Evolutionary conservation across 2,888 invertebrate genomes (phyloP).

Genomic region (Eilema caniola): DNA sequence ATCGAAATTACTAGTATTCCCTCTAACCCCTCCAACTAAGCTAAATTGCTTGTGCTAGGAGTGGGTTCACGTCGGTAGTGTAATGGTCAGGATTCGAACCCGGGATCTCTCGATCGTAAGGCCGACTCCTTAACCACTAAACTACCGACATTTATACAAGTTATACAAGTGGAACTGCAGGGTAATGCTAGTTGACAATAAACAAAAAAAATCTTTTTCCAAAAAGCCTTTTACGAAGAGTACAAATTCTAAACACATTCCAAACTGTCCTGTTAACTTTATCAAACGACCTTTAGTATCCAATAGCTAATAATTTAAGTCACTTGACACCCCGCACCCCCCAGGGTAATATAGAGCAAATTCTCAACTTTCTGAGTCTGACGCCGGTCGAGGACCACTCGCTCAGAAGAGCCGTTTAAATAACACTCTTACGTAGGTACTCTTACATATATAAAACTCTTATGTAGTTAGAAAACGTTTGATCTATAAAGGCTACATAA

Average conservation of each 20-base stretch:
- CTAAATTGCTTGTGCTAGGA: too few relatives aligned
- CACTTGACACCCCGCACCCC: conserved; percentile 8
- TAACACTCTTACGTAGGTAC: conserved; percentile 8
- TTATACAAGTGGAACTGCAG: too few relatives aligned
- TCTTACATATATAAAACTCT: too few relatives aligned
- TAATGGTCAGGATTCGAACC: too few relatives aligned
- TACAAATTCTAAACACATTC: background rate
- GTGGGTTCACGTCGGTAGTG: too few relatives aligned
- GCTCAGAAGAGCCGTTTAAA: background rate
- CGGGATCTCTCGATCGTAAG: too few relatives aligned
- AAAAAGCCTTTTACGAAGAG: background rate
- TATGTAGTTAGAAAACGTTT: conserved; percentile 4
- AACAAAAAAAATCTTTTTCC: background rate
- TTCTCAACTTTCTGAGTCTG: conserved; percentile 2
- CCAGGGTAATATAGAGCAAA: background rate
- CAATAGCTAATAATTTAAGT: conserved; percentile 14
- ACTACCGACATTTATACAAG: too few relatives aligned
- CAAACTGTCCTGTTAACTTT: background rate
- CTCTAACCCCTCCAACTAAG: too few relatives aligned
- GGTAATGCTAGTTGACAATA: too few relatives aligned
- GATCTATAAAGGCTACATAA: background rate
- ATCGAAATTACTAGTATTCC: too few relatives aligned
- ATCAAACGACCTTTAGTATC: conserved; percentile 12
- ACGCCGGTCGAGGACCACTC: conserved; percentile 11
- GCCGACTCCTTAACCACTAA: too few relatives aligned